These are phyloP conservation scores for Drosophila atripex DNA, from an alignment of 2,888 invertebrate species.

Conservation along the genomic window DNA sequence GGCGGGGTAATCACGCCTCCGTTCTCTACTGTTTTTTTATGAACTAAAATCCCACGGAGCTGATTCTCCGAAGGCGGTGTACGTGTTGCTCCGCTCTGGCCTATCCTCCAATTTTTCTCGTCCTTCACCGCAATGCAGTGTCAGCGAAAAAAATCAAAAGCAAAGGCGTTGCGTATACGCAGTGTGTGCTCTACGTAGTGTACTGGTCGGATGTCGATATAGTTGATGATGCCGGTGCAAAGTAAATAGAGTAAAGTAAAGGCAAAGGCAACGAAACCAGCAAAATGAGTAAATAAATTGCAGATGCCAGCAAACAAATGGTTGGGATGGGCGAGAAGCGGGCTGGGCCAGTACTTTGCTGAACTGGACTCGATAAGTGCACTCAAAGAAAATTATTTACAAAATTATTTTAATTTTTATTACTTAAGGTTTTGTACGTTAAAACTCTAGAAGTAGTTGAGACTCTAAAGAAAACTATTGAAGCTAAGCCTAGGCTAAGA, in stretches of 20 bases:
- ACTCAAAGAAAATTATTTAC: not conserved
- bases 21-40: conserved; percentile 1
- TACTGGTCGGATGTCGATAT: conserved; percentile 19
- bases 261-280: conserved; percentile 16
- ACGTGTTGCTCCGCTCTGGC: conserved; percentile 35
- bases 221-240: conserved; percentile 55
- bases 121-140: conserved; percentile 24
- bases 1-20: conserved; percentile 33
- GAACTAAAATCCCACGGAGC: conserved; percentile 2
- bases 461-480: not conserved
- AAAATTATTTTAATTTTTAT: not conserved
- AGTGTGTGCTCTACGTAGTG: not conserved
- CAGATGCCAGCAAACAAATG: conserved; percentile 68
- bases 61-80: conserved; percentile 12
- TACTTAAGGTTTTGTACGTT: not conserved
- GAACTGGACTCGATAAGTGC: conserved; percentile 13
- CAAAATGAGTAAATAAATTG: conserved; percentile 65
- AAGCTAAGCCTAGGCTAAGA: too few species aligned
- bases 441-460: not conserved
- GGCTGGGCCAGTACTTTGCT: conserved; percentile 24
- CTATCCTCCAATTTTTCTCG: conserved; percentile 18
- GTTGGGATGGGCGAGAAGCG: conserved; percentile 4
- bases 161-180: conserved; percentile 26
- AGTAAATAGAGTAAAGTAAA: conserved; percentile 58
- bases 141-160: conserved; percentile 38